A percentile compares a stretch with the other conserved stretches of the same genome.
These are phyloP conservation scores for Falco berigora DNA, from an alignment of 2,797 vertebrate genomes.

Conservation along the genomic window DNA sequence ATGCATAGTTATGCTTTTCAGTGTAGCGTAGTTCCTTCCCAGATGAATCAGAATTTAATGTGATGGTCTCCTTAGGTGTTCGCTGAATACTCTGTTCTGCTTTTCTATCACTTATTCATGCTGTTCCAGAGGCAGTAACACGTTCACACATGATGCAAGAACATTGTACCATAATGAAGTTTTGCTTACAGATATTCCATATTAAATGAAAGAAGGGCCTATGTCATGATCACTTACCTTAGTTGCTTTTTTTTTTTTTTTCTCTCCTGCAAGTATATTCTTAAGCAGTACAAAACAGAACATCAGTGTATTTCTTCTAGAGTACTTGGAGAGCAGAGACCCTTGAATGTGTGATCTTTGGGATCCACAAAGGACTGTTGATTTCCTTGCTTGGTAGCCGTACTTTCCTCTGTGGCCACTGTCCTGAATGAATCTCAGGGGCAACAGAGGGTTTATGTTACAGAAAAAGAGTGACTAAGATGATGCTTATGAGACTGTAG, in stretches of 20 bases:
- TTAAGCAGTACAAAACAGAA: background rate
- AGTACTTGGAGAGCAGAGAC: background rate
- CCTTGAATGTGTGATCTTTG: background rate
- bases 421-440: background rate
- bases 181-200: background rate
- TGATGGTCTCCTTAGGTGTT: background rate
- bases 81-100: background rate
- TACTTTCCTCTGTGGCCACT: background rate
- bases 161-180: background rate
- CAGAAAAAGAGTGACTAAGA: background rate
- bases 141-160: background rate
- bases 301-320: background rate
- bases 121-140: background rate
- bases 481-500: background rate
- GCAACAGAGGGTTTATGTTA: background rate
- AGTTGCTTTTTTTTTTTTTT: background rate
- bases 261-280: background rate
- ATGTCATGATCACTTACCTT: background rate
- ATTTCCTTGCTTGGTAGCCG: background rate
- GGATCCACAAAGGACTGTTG: background rate
- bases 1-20: background rate
- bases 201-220: background rate
- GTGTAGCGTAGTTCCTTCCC: background rate
- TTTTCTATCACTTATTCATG: background rate
- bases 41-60: background rate